Evolutionary conservation across 2,888 invertebrate genomes (phyloP).

Genomic region (Aphidoletes aphidimyza): DNA sequence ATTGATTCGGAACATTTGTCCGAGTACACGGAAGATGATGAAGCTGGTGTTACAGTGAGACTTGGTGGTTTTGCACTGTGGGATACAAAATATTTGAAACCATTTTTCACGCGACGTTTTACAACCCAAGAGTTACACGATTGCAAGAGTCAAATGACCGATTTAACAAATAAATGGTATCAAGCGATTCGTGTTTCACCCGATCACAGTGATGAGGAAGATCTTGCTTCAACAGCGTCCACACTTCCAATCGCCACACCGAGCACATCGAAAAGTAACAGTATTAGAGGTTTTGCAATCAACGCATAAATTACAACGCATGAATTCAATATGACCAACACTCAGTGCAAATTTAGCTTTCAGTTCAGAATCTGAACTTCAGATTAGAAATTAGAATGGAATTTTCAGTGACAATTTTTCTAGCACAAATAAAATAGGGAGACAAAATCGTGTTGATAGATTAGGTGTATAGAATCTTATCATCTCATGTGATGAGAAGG

Average conservation of each 20-base stretch:
- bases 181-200: constrained; percentile 93
- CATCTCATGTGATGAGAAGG: background rate
- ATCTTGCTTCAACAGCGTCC: constrained; percentile 58
- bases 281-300: background rate
- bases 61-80: constrained; percentile 89
- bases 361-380: no score
- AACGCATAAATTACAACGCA: background rate
- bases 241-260: background rate
- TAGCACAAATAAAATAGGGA: no score
- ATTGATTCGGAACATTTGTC: constrained; percentile 94
- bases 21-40: constrained; percentile 92
- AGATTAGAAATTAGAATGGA: background rate
- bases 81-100: constrained; percentile 93
- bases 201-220: constrained; percentile 83
- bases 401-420: background rate
- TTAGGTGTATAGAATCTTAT: no score
- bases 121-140: constrained; percentile 96
- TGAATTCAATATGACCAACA: background rate
- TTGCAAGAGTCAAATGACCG: constrained; percentile 96
- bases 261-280: background rate
- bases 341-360: constrained; percentile 17
- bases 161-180: constrained; percentile 96
- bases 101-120: constrained; percentile 95
- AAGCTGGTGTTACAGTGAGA: constrained; percentile 80
- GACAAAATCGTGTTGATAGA: background rate